Base-by-base conservation (phyloP, 2,797 vertebrate species). In the Danio albolineatus region DNA sequence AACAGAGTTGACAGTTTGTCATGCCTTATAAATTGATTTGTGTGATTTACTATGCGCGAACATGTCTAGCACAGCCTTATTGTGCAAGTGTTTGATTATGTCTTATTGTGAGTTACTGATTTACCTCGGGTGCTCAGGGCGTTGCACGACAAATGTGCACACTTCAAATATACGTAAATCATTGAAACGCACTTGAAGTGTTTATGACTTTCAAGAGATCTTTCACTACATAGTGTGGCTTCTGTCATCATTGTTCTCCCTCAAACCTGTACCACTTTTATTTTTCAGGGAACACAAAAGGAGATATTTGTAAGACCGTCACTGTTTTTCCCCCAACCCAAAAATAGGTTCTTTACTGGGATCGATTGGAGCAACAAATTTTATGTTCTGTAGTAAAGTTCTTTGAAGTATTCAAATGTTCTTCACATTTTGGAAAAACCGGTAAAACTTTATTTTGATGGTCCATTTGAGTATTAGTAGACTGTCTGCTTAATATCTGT, bases 101-200 rank as follows among this genome's bases (percentile, higher is more conserved):
- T 72, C 49, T 64, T 38, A 79, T 54, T 49, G 48, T 64, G 69
- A 72, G 77, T 79, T 72, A 79, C 77, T 79, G 57, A 79, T 79
- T 79, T 44, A 79, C 77, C 44, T 71, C 56, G 53, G 53, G 76
- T 51, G 19, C 57, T 64, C 48, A 54, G 67, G 77, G 77, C 2
- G 57, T 36, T 64, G 13, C 57, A 59, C 12, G 8, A 5, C n/a
- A 60, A 48, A 78, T 21, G n/a, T 39, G 57, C 19, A 14, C 77
- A 71, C 9, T 10, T 51, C 17, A 78, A 61, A 44, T 28, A 7
- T 28, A 10, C 4, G 9, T 14, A 9, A n/a, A 71, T 61, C 66
- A 62, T 60, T 43, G 0, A 61, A 61, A 59, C 56, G 28, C 49
- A 74, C 12, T 39, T 39, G 12, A 54, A 21, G 38, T 19, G 51